These are phyloP conservation scores for Ceratosolen solmsi DNA, from an alignment of 1,140 invertebrate genomes.

Conservation along the genomic window DNA sequence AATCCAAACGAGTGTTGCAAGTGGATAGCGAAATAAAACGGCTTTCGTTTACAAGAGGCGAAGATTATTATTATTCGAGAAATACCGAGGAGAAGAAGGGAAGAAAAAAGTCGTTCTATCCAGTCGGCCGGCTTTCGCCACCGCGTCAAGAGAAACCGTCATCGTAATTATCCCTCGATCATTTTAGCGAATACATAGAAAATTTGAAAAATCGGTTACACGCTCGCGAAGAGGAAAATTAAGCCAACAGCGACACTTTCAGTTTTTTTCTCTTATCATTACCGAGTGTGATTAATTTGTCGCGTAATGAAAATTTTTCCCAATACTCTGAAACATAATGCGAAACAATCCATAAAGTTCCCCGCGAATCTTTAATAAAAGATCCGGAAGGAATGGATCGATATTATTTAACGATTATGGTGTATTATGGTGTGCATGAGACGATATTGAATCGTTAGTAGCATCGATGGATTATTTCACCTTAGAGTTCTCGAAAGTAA, in stretches of 20 bases:
- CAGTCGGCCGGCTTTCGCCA: constrained; percentile 61
- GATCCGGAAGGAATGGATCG: neutral
- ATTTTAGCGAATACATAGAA: constrained; percentile 28
- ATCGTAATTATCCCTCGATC: constrained; percentile 35
- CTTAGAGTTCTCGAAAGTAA: neutral
- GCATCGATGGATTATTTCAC: neutral
- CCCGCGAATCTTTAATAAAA: neutral
- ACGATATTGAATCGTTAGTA: neutral
- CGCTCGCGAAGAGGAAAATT: neutral
- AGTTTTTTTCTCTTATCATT: neutral
- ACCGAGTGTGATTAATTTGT: neutral
- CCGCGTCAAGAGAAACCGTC: constrained; percentile 43
- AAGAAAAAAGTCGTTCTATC: constrained; percentile 56
- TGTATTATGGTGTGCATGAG: neutral
- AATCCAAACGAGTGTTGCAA: constrained; percentile 15
- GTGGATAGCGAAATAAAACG: constrained; percentile 22
- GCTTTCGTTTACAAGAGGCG: constrained; percentile 31
- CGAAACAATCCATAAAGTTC: neutral
- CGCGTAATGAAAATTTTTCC: neutral
- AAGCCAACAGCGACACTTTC: neutral
- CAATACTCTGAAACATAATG: neutral
- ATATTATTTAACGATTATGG: neutral
- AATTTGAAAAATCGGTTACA: constrained; percentile 12
- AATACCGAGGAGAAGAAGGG: constrained; percentile 33
- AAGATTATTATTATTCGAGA: constrained; percentile 32